phyloP scores from a whole-genome alignment of 2,113 vertebrate genomes.

The Lanius collurio region DNA sequence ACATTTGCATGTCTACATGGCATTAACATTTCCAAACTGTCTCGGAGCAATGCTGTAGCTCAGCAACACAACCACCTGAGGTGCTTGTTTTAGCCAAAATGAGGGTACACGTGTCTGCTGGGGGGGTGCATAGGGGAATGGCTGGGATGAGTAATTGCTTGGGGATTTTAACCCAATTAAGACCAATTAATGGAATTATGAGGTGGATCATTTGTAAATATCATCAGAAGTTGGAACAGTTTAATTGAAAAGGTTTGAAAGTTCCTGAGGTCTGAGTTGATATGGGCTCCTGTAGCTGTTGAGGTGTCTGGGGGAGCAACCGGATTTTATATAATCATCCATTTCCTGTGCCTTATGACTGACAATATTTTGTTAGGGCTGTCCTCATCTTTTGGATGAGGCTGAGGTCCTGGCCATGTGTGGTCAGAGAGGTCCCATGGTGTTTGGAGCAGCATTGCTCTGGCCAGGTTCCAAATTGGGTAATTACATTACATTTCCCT shows the following conservation, averaged over 20 bases:
- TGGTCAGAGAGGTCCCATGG: background rate
- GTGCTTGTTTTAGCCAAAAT: background rate
- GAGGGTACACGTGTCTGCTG: background rate
- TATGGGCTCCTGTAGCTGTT: background rate
- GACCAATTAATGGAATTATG: slow-evolving; percentile 7
- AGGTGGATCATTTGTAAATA: slow-evolving; percentile 47
- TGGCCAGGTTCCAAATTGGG: background rate
- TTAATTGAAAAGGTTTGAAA: slow-evolving; percentile 26
- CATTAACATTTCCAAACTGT: background rate
- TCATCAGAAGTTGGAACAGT: background rate
- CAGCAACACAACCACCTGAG: background rate
- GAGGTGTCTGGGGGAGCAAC: background rate
- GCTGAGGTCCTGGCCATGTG: background rate
- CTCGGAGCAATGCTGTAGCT: background rate
- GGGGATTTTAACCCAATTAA: slow-evolving; percentile 47
- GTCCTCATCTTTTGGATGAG: background rate
- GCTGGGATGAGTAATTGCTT: slow-evolving; percentile 12
- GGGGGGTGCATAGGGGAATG: background rate
- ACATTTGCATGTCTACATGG: background rate
- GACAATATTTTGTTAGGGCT: background rate
- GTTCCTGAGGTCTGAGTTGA: background rate
- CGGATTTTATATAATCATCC: background rate
- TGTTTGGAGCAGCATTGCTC: background rate
- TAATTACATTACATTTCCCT: slow-evolving; percentile 21
- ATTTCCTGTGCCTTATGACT: background rate